These are phyloP conservation scores for Drosophila anomalata DNA, from an alignment of 2,888 invertebrate genomes.

Conservation along the genomic window DNA sequence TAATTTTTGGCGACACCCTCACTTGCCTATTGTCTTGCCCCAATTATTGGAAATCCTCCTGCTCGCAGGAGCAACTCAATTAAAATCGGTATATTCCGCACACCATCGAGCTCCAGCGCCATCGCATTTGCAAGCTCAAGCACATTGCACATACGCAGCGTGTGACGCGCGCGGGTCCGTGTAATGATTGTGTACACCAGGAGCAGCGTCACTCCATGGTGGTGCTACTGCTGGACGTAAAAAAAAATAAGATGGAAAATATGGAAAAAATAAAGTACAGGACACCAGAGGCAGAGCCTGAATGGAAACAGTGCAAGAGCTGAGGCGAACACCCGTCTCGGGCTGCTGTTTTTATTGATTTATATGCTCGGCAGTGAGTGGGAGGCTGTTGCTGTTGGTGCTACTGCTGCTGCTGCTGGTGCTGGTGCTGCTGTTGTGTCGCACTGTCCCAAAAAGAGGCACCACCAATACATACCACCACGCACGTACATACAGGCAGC, in stretches of 20 bases:
- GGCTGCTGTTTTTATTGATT: constrained; percentile 79
- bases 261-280: constrained; percentile 29
- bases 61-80: constrained; percentile 54
- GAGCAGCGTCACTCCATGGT: background rate
- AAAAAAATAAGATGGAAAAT: constrained; percentile 7
- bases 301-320: constrained; percentile 40
- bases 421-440: constrained; percentile 60
- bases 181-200: constrained; percentile 43
- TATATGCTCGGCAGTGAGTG: constrained; percentile 63
- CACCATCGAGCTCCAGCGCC: constrained; percentile 45
- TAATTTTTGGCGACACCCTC: constrained; percentile 6
- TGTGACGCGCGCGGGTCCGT: constrained; percentile 47
- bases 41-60: constrained; percentile 59
- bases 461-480: constrained; percentile 21
- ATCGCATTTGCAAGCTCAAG: constrained; percentile 7
- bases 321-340: constrained; percentile 38
- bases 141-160: constrained; percentile 48
- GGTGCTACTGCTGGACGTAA: constrained; percentile 28
- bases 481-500: constrained; percentile 30
- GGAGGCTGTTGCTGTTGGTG: constrained; percentile 38
- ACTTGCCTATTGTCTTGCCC: constrained; percentile 46
- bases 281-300: constrained; percentile 21
- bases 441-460: constrained; percentile 63
- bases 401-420: constrained; percentile 26
- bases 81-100: constrained; percentile 59